Evolutionary conservation across 2,113 vertebrate genomes (phyloP).

Genomic region (Oreotrochilus melanogaster): DNA sequence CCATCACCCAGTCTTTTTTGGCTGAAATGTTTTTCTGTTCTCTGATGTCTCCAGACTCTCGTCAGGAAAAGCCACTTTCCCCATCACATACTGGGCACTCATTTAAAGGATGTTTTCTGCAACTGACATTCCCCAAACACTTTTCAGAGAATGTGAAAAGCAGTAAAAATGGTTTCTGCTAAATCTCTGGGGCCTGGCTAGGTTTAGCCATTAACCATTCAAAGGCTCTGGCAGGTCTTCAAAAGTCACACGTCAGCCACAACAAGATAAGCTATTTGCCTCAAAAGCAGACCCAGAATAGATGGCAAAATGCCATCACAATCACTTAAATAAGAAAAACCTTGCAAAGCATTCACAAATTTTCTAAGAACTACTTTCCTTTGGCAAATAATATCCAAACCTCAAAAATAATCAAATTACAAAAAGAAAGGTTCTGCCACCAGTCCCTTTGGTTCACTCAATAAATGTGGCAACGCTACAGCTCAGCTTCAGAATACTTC

Average conservation of each 20-base stretch:
- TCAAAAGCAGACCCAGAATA: not conserved
- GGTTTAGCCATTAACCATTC: not conserved
- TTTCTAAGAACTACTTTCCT: not conserved
- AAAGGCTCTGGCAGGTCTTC: not conserved
- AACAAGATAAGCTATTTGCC: not conserved
- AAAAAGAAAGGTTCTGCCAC: not conserved
- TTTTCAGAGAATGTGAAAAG: not conserved
- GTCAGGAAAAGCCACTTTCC: not conserved
- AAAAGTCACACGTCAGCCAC: not conserved
- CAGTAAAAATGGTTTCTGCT: not conserved
- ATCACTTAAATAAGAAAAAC: not conserved
- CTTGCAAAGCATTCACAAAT: not conserved
- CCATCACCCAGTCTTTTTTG: not conserved
- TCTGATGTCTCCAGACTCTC: not conserved
- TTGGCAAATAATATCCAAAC: constrained; percentile 3
- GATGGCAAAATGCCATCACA: not conserved
- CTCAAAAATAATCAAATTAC: not conserved
- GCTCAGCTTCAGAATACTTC: not conserved
- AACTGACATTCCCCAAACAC: not conserved
- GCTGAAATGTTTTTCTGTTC: not conserved
- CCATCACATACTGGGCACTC: not conserved
- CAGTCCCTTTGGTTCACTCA: not conserved
- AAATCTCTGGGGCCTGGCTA: not conserved
- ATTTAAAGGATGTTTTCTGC: not conserved
- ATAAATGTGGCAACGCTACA: not conserved